Percentiles rank a stretch among this genome's conserved stretches.
These are phyloP conservation scores for Nesidiocoris tenuis DNA, from an alignment of 2,888 invertebrate genomes.

Conservation along the genomic window DNA sequence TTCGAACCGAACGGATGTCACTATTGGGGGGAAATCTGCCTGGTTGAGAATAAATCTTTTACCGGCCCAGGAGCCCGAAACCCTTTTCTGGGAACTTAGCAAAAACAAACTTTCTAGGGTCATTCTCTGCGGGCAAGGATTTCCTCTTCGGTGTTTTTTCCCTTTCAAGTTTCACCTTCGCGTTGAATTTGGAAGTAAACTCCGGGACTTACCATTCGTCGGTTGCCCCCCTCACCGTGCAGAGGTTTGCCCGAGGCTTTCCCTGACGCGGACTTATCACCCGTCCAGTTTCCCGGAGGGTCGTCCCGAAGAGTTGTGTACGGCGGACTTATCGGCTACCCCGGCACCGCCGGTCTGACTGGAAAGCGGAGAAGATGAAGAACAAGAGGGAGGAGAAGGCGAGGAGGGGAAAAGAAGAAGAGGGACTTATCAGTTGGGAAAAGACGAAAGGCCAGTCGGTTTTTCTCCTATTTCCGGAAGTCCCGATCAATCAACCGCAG, in stretches of 20 bases:
- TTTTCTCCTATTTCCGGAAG: neutral
- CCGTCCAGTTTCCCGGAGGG: neutral
- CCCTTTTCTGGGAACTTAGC: neutral
- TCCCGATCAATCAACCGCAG: conserved; percentile 31
- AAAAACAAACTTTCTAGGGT: neutral
- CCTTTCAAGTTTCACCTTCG: neutral
- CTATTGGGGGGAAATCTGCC: too few relatives aligned
- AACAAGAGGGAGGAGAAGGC: neutral
- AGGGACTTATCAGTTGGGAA: neutral
- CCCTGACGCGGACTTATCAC: neutral
- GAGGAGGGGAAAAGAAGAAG: neutral
- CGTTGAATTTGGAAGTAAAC: neutral
- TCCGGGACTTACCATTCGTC: neutral
- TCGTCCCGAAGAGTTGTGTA: neutral
- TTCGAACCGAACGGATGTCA: too few relatives aligned
- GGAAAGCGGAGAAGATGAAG: neutral
- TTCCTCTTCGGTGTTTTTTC: neutral
- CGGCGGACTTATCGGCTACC: neutral
- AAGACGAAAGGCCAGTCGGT: neutral
- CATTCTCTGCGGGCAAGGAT: neutral
- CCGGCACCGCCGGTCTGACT: neutral
- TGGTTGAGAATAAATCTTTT: neutral
- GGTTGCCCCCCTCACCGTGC: neutral
- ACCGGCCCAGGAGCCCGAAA: neutral
- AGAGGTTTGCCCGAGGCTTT: neutral